Evolutionary conservation across 2,797 vertebrate genomes (phyloP), one percentile per base, ranked within the genome.

Genomic region (Momotus momota): DNA sequence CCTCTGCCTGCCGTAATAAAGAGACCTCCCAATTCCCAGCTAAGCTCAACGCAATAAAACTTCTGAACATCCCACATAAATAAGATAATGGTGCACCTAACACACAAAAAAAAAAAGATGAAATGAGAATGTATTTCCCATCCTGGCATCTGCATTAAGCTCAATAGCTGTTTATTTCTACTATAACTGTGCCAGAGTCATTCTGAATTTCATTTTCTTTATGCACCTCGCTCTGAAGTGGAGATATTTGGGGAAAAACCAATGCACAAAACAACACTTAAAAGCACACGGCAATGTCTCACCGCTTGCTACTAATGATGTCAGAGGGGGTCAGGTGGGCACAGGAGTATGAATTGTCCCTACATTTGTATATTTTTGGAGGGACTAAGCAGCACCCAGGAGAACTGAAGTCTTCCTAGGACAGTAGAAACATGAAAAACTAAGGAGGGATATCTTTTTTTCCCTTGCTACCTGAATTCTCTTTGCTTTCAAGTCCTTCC

Each of bases 171-270:
- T 61, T 94, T 83, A 69, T 82, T 94, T 95, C 86, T 83, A 14
- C 91, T 71, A 52, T 67, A 88, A 86, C 88, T 88, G 65, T 89
- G n/a, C 69, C 79, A 88, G 70, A 96, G 82, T 83, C 1, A 69
- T 86, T 95, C 27, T 86, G 81, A 86, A 84, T 88, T 95, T 79
- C 0, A 2, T 88, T 86, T 91, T 89, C 82, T 87, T 91, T 91
- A 75, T 57, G 64, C 72, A 94, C 65, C 85, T 95, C 72, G 46
- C 62, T 87, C 82, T 55, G 54, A 88, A 90, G 72, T 46, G 1
- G 25, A 96, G 86, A 45, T 93, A 90, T 73, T 90, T 86, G 31
- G 86, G 81, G 74, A 58, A 80, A 46, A 91, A 96, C 91, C 75
- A 94, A 92, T 49, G 62, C 85, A 91, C 93, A 86, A 90, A 94